Evolutionary conservation across 2,797 vertebrate species (phyloP).

Genomic region (Acipenser oxyrinchus): DNA sequence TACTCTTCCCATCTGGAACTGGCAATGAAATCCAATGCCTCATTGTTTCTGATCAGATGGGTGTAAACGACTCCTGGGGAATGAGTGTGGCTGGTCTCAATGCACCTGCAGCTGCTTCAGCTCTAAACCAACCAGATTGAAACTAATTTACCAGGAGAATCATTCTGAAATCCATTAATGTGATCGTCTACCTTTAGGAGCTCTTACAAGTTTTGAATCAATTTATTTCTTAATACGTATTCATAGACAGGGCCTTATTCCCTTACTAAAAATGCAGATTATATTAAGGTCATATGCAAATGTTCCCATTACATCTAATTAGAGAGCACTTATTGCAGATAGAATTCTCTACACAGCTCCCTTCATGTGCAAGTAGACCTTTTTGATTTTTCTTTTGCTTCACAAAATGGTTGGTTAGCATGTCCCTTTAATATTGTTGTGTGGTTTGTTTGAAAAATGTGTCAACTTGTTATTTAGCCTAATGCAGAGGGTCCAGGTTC

Average conservation of each 20-base stretch:
- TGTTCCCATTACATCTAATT: conserved; percentile 31
- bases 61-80: conserved; percentile 5
- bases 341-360: conserved; percentile 10
- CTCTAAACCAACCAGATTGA: conserved; percentile 27
- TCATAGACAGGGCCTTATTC: conserved; percentile 26
- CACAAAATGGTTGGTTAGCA: conserved; percentile 18
- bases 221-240: conserved; percentile 33
- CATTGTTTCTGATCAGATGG: background rate
- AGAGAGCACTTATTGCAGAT: conserved; percentile 21
- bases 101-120: conserved; percentile 1
- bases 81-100: background rate
- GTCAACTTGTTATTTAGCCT: no score
- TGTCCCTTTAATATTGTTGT: conserved; percentile 21
- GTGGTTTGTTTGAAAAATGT: no score
- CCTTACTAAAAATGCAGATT: conserved; percentile 19
- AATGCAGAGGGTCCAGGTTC: no score
- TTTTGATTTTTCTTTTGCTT: conserved; percentile 4
- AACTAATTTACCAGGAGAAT: conserved; percentile 34
- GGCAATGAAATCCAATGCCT: background rate
- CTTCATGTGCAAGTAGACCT: conserved; percentile 23
- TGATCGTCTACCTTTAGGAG: conserved; percentile 16
- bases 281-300: conserved; percentile 48
- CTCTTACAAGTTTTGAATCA: conserved; percentile 35
- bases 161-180: conserved; percentile 15
- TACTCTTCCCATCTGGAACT: background rate